phyloP scores from a whole-genome alignment of 2,113 vertebrate species.

The Rynchops niger region DNA sequence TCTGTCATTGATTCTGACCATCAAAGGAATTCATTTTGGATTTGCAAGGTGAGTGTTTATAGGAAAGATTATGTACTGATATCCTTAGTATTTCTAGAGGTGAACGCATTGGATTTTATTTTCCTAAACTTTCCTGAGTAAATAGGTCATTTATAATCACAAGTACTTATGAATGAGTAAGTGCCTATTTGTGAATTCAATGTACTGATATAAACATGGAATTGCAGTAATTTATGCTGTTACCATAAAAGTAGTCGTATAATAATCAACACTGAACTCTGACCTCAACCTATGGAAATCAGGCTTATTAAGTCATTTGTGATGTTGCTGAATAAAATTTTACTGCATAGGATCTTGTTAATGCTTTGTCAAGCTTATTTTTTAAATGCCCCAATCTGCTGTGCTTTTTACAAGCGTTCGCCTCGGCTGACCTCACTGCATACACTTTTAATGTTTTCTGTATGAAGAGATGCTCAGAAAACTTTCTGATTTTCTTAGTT shows the following conservation, averaged over 20 bases:
- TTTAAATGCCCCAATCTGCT: not conserved
- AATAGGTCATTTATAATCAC: slow-evolving; percentile 3
- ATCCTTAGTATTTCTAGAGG: not conserved
- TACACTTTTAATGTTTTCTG: not conserved
- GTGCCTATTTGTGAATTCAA: not conserved
- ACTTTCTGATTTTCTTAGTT: not conserved
- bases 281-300: not conserved
- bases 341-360: not conserved
- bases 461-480: not conserved
- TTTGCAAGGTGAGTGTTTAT: not conserved
- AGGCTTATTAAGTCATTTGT: not conserved
- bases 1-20: not conserved
- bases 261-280: not conserved
- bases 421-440: not conserved
- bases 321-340: not conserved
- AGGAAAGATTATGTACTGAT: not conserved
- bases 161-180: slow-evolving; percentile 4
- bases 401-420: not conserved
- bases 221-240: not conserved
- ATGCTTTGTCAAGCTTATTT: not conserved
- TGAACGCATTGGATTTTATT: not conserved
- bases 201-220: not conserved
- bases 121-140: not conserved
- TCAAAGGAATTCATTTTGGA: not conserved
- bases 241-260: not conserved